Base-by-base conservation (phyloP, 2,797 vertebrate species). In the Enteromius trimaculatus region DNA sequence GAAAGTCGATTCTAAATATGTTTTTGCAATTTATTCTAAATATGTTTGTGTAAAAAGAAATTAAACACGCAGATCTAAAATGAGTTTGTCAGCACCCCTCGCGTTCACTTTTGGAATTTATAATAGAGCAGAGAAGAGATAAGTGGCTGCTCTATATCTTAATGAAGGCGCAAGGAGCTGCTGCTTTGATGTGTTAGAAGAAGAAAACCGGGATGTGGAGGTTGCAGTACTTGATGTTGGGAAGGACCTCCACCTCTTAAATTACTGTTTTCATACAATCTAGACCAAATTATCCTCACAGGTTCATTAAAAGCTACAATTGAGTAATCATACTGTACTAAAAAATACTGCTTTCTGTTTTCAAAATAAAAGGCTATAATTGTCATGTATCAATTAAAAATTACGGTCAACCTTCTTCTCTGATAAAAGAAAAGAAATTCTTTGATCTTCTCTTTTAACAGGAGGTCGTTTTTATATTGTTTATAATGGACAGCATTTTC, bases 31-130 rank as follows among this genome's bases (percentile, higher is more conserved):
- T 14, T 39, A 51, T 44, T 71, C 64, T 77, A 26, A 80, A 76
- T 66, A 68, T 72, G 60, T 81, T 77, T 85, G 55, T 77, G 58
- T 39, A 76, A 64, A 47, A 37, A 86, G 23, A 62, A 23, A 68
- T 17, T 42, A 8, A 16, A 53, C 49, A 9, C 60, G 23, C 17
- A 55, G 19, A 78, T 55, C 60, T 79, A 44, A 68, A 82, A 75
- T 58, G 47, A 74, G 47, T 79, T 58, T 42, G 10, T 55, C 34
- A 42, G 23, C n/a, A 11, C 31, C 6, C 6, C 47, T 60, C 13
- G 17, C 14, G 5, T 47, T 74, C 21, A 47, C 7, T 66, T 80
- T 53, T 83, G 44, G 13, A 80, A 80, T 11, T 11, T 66, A 39
- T 72, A 66, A 64, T 29, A 23, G 9, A 17, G 62, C 23, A 77